A percentile compares a stretch with the other conserved stretches of the same genome.
phyloP scores from a whole-genome alignment of 2,113 vertebrate species.

The Eretmochelys imbricata region DNA sequence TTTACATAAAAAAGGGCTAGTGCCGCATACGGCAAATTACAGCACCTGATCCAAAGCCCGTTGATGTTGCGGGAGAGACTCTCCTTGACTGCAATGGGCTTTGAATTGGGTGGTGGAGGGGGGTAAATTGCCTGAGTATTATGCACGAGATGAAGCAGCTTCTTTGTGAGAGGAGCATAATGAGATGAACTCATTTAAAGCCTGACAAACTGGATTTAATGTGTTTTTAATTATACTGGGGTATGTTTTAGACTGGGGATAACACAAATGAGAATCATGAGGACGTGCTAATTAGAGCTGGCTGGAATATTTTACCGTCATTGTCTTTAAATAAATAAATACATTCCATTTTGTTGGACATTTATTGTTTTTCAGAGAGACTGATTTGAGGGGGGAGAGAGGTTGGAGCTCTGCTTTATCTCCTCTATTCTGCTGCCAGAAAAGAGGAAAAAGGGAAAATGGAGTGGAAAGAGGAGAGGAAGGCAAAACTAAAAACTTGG shows the following conservation, averaged over 20 bases:
- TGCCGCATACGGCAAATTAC: not conserved
- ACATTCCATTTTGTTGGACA: not conserved
- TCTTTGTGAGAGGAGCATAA: not conserved
- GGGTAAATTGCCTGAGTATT: not conserved
- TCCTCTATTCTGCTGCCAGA: not conserved
- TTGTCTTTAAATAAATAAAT: not conserved
- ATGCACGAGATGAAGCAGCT: fast-evolving
- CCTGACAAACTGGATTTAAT: not conserved
- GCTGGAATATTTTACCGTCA: not conserved
- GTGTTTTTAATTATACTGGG: not conserved
- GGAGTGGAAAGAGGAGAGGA: not conserved
- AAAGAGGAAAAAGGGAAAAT: not conserved
- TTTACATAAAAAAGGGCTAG: not conserved
- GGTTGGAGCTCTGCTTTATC: not conserved
- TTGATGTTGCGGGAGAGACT: not conserved
- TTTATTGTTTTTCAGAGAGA: not conserved
- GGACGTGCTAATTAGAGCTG: not conserved
- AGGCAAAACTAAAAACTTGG: not conserved
- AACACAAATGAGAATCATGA: not conserved
- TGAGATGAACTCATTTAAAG: not conserved
- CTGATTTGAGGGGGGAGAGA: not conserved
- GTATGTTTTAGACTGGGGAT: not conserved
- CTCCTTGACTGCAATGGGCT: not conserved
- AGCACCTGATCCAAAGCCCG: fast-evolving
- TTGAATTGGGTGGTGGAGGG: not conserved